Base-by-base conservation (phyloP, 2,113 vertebrate genomes). In the Trogon melanurus region DNA sequence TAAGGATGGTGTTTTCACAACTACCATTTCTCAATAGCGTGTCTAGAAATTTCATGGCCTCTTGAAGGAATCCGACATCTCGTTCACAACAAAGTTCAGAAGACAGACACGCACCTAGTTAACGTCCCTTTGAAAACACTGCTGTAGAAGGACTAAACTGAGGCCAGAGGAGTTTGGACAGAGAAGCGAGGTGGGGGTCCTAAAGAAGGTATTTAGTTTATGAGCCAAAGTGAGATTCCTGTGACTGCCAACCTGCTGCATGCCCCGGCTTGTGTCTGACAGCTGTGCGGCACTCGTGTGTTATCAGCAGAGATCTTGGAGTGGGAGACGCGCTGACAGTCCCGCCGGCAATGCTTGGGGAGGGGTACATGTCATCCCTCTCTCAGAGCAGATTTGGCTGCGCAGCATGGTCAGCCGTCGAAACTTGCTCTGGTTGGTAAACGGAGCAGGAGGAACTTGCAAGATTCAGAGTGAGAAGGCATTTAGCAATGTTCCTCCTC, bases 251-350 rank as follows among this genome's bases (percentile, higher is more conserved):
- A 74, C 79, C 66, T 85, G 41, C 58, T 45, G 15, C 98, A 97
- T 96, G 98, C 88, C 93, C 66, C 8, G 22, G 96, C 98, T 96
- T 96, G 98, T 89, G 72, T 72, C 96, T 98, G 96, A 97, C 95
- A 97, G 89, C n/a, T 13, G 21, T 78, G 41, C 76, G 50, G 57
- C 0, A 1, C 95, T 95, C 4, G 3, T 79, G 89, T 97, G 80
- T 97, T 93, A 95, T 32, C 15, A 2, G 12, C 66, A 73, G 61
- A 80, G 94, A 97, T 91, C 88, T 67, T 9, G 78, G 41, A 83
- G 64, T 2, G 0, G 83, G 84, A 86, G 80, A 70, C 85, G 85
- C 8, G 13, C 91, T 76, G 91, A 94, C 79, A 96, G 85, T 75
- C 50, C 94, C 17, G 20, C 58, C 1, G 3, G 94, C 72, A 60